Evolutionary conservation across 2,797 vertebrate genomes (phyloP).

Genomic region (Semaprochilodus insignis): DNA sequence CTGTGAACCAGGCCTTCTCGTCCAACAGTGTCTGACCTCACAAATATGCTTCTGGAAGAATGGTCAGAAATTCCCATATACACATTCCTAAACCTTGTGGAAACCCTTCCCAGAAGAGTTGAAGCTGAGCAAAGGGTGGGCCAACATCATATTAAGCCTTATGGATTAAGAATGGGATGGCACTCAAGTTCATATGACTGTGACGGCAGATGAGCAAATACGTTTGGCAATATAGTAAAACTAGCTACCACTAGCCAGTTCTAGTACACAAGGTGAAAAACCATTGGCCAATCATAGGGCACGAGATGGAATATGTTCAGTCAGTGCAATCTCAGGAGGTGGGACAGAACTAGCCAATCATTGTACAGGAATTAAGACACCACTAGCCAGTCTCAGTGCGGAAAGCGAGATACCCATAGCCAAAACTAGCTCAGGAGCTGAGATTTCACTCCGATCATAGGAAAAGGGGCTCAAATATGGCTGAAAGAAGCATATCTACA

Average conservation of each 20-base stretch:
- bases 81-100: no score
- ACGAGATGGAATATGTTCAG: neutral
- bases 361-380: neutral
- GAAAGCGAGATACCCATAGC: neutral
- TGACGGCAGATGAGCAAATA: no score
- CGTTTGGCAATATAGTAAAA: no score
- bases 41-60: no score
- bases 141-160: no score
- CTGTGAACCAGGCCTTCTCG: no score
- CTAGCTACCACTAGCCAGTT: neutral
- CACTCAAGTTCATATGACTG: no score
- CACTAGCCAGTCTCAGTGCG: neutral
- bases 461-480: neutral
- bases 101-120: no score
- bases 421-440: neutral
- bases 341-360: neutral
- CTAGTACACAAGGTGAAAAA: neutral
- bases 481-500: neutral
- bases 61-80: no score
- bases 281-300: neutral
- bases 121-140: no score
- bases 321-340: neutral
- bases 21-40: no score
- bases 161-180: no score
- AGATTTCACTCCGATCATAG: neutral